Evolutionary conservation across 1,140 invertebrate species (phyloP).

Genomic region (Sinella curviseta): DNA sequence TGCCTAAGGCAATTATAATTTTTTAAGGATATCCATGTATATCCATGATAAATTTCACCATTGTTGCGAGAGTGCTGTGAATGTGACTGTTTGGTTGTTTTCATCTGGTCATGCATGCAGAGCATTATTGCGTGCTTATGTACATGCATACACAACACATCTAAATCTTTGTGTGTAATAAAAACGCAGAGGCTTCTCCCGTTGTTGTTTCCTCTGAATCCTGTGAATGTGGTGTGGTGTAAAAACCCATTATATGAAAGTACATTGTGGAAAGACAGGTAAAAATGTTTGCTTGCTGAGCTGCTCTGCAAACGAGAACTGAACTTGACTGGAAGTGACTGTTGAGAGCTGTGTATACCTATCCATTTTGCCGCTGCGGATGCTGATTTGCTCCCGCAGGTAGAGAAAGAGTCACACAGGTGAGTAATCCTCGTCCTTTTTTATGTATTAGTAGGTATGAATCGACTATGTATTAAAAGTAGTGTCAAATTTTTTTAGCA

Average conservation of each 20-base stretch:
- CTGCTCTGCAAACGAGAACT: not conserved
- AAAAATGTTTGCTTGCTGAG: not conserved
- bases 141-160: not conserved
- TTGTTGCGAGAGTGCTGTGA: not conserved
- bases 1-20: conserved; percentile 2
- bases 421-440: not conserved
- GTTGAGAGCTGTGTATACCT: not conserved
- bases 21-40: not conserved
- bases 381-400: conserved; percentile 25
- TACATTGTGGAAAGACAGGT: not conserved
- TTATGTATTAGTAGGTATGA: not conserved
- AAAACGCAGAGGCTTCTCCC: too few species aligned
- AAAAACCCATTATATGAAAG: not conserved
- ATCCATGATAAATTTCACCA: not conserved
- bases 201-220: not conserved
- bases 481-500: not conserved
- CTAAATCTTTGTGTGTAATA: not conserved
- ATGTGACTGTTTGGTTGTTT: not conserved
- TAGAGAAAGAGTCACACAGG: not conserved
- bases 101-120: too few species aligned
- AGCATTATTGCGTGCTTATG: too few species aligned
- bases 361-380: conserved; percentile 20
- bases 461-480: not conserved
- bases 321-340: conserved; percentile 15
- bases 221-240: not conserved